A percentile compares a stretch with the other conserved stretches of the same genome.
phyloP scores from a whole-genome alignment of 2,888 invertebrate species.

The Orthosia gothica region DNA sequence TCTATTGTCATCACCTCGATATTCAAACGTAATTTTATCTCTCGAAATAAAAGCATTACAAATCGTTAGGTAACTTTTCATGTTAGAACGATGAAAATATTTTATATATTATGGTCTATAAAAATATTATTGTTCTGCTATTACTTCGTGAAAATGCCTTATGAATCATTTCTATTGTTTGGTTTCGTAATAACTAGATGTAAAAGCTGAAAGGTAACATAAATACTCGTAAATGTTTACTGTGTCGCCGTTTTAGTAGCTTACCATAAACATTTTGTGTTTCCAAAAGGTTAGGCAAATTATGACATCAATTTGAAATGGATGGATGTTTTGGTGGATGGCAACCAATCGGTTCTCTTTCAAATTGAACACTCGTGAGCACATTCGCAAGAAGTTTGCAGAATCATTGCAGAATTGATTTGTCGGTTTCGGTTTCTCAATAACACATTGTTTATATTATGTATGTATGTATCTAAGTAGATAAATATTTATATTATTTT shows the following conservation, averaged over 20 bases:
- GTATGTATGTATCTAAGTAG: too few relatives aligned
- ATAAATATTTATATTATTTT: too few relatives aligned
- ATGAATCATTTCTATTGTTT: constrained; percentile 65
- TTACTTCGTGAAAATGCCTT: constrained; percentile 51
- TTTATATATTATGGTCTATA: constrained; percentile 61
- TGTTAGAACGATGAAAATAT: constrained; percentile 57
- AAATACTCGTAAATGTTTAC: constrained; percentile 44
- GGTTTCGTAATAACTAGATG: constrained; percentile 49
- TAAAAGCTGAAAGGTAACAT: constrained; percentile 45
- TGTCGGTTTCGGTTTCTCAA: too few relatives aligned
- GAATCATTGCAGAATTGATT: too few relatives aligned
- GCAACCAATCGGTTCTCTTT: too few relatives aligned
- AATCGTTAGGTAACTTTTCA: constrained; percentile 59
- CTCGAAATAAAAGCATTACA: constrained; percentile 58
- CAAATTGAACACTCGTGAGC: too few relatives aligned
- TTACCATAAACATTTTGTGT: constrained; percentile 19
- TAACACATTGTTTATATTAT: too few relatives aligned
- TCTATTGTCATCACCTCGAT: constrained; percentile 25
- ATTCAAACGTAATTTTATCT: constrained; percentile 49
- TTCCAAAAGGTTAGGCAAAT: neutral
- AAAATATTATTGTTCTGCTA: constrained; percentile 63
- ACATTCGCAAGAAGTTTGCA: too few relatives aligned
- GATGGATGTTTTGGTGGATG: too few relatives aligned
- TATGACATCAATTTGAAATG: neutral
- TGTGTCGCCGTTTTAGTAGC: constrained; percentile 18